Evolutionary conservation across 2,797 vertebrate genomes (phyloP).

Genomic region (Manis pentadactyla): DNA sequence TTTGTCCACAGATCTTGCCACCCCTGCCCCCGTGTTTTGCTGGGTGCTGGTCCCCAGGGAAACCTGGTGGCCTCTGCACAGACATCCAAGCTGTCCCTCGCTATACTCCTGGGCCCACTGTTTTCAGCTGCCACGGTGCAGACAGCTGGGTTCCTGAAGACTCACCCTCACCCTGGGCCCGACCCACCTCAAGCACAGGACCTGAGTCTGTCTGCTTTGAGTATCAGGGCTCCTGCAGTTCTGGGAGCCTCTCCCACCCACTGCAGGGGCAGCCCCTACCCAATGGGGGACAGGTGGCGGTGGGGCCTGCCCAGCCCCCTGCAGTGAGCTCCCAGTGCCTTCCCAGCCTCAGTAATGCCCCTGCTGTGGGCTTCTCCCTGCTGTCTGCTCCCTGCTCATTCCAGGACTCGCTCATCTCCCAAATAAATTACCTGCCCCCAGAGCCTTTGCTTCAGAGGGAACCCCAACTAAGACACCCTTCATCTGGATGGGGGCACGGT

Average conservation of each 20-base stretch:
- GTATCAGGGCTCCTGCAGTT: neutral
- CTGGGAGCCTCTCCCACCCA: neutral
- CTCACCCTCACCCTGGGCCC: neutral
- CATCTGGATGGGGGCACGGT: neutral
- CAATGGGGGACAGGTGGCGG: too few relatives aligned
- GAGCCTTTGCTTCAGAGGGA: neutral
- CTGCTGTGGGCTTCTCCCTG: neutral
- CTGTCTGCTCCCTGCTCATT: neutral
- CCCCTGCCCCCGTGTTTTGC: accelerated
- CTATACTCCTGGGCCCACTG: neutral
- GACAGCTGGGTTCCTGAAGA: neutral
- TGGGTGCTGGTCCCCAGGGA: neutral
- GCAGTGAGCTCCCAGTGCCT: too few relatives aligned
- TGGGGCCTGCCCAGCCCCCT: neutral
- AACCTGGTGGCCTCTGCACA: neutral
- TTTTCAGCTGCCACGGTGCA: neutral
- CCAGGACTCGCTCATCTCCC: neutral
- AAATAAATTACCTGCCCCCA: neutral
- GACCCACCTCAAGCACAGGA: neutral
- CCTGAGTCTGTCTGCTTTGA: neutral
- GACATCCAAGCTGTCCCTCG: accelerated
- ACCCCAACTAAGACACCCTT: neutral
- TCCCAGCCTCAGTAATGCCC: too few relatives aligned
- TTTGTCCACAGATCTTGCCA: neutral
- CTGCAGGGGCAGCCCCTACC: neutral